phyloP scores from a whole-genome alignment of 2,888 invertebrate species.

The Lepetodrilus schrolli region DNA sequence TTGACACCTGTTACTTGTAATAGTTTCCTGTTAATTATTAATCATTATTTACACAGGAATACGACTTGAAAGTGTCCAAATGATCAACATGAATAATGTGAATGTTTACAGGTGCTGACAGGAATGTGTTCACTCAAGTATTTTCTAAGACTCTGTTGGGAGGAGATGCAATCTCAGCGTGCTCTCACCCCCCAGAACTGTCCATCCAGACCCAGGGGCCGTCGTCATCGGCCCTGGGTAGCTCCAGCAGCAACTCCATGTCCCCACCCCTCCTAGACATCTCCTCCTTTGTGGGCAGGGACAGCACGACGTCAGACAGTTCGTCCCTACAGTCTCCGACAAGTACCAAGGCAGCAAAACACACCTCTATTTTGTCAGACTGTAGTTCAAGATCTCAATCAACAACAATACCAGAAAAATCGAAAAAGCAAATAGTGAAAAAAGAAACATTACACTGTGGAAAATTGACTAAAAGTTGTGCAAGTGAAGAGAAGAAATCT shows the following conservation, averaged over 20 bases:
- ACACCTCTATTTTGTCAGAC: slow-evolving; percentile 11
- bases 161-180: slow-evolving; percentile 20
- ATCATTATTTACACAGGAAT: no score
- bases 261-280: slow-evolving; percentile 27
- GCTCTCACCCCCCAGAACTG: slow-evolving; percentile 17
- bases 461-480: neutral
- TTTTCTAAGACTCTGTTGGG: slow-evolving; percentile 15
- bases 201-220: neutral
- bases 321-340: slow-evolving; percentile 25
- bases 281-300: slow-evolving; percentile 5
- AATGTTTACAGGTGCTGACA: slow-evolving; percentile 27
- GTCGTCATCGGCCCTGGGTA: neutral
- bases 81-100: no score
- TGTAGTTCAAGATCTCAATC: slow-evolving; percentile 1
- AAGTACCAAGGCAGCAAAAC: slow-evolving; percentile 31
- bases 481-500: slow-evolving; percentile 11
- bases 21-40: no score
- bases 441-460: slow-evolving; percentile 31
- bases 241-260: neutral
- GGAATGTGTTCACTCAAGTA: slow-evolving; percentile 30
- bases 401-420: slow-evolving; percentile 4
- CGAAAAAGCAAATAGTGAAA: slow-evolving; percentile 14
- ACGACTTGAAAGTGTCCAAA: no score
- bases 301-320: slow-evolving; percentile 11
- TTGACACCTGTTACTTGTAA: no score